A percentile compares a stretch with the other conserved stretches of the same genome.
Conservation (phyloP, 2,113 vertebrate genomes). For the Neoarius graeffei region DNA sequence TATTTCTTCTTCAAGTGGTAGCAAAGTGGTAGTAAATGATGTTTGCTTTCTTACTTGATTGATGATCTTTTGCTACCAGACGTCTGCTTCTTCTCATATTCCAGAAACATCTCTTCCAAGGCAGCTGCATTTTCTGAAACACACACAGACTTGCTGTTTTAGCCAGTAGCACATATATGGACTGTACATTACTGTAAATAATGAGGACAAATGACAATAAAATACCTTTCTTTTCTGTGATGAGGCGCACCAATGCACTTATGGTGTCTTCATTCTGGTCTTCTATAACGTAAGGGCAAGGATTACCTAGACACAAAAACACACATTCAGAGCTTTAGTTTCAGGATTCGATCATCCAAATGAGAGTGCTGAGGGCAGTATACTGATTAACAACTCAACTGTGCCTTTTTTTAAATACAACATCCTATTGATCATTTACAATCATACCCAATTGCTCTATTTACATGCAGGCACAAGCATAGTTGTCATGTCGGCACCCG, state of each 20-base stretch:
- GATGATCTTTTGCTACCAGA: conserved; percentile 69
- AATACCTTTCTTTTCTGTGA: conserved; percentile 94
- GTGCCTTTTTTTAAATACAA: background rate
- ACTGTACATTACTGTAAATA: background rate
- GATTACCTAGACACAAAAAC: conserved; percentile 68
- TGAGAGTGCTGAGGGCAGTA: background rate
- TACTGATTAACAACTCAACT: background rate
- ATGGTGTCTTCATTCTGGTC: conserved; percentile 94
- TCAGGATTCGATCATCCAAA: background rate
- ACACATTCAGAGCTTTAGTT: conserved; percentile 1
- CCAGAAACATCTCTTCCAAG: conserved; percentile 90
- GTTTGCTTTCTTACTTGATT: conserved; percentile 76
- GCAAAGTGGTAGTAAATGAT: background rate
- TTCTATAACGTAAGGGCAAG: conserved; percentile 77
- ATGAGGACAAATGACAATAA: background rate
- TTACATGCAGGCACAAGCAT: background rate
- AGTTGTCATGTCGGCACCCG: background rate
- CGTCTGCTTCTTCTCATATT: conserved; percentile 83
- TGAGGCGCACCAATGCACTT: conserved; percentile 88
- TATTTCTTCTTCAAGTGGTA: background rate
- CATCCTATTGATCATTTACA: background rate
- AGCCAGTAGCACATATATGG: background rate
- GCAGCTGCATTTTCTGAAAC: conserved; percentile 87
- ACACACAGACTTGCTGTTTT: background rate
- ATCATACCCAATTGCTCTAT: background rate